phyloP scores from a whole-genome alignment of 2,797 vertebrate genomes.

The Buceros bicornis region DNA sequence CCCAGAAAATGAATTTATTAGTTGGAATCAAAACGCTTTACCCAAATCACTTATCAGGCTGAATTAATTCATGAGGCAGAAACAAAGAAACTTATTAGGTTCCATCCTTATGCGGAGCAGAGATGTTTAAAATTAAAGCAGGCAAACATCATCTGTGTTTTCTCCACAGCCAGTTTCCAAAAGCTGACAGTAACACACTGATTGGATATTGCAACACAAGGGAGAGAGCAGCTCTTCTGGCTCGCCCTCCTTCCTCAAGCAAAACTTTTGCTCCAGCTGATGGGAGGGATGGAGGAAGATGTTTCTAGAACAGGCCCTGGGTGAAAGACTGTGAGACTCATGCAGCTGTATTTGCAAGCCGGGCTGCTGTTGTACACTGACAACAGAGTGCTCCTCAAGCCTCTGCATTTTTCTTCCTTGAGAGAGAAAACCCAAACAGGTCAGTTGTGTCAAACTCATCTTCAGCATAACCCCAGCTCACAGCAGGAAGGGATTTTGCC shows the following conservation, averaged over 20 bases:
- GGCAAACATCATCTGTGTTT: constrained; percentile 46
- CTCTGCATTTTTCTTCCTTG: background rate
- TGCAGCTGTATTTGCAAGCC: constrained; percentile 11
- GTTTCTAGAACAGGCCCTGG: constrained; percentile 40
- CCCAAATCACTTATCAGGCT: constrained; percentile 54
- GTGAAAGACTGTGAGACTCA: background rate
- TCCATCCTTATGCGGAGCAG: background rate
- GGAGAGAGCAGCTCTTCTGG: background rate
- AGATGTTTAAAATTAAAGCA: constrained; percentile 60
- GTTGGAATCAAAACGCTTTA: constrained; percentile 44
- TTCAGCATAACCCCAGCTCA: background rate
- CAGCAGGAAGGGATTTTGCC: constrained; percentile 3
- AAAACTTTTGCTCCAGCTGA: constrained; percentile 31
- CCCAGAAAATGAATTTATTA: background rate
- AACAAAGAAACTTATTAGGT: constrained; percentile 54
- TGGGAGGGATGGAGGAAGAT: constrained; percentile 29
- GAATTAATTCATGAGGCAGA: constrained; percentile 49
- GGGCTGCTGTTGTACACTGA: background rate
- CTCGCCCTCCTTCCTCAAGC: constrained; percentile 36
- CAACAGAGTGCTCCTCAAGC: background rate
- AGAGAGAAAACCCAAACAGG: background rate
- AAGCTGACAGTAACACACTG: constrained; percentile 55
- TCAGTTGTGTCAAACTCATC: constrained; percentile 22
- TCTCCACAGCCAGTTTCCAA: constrained; percentile 45
- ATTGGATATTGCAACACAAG: constrained; percentile 56